Base-by-base conservation (phyloP, 2,797 vertebrate species). In the Triplophysa bombifrons region DNA sequence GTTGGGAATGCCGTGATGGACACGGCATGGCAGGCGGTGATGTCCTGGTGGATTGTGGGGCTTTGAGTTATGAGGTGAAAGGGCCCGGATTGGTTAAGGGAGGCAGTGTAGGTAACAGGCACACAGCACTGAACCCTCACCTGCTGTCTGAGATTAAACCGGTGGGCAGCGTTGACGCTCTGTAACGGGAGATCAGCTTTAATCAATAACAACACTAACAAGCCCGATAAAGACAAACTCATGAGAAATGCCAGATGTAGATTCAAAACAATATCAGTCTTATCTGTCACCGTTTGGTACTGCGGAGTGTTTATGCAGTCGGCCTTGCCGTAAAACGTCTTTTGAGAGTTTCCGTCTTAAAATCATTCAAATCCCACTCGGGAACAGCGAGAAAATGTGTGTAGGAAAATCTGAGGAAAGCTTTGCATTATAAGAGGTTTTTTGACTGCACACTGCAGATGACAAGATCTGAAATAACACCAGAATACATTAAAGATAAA, bases 101-200 rank as follows among this genome's bases (percentile, higher is more conserved):
- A 81, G 83, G 83, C 80, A 60, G 82, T 83, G 82, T 74, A 72
- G 68, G 73, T 61, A 53, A 76, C 71, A 73, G 74, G 83, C 77
- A 78, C 71, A 80, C 38, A 65, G 85, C 80, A 83, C 81, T 77
- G 72, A 81, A 76, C 14, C 68, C 84, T 89, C 87, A 94, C 93
- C 92, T 94, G 93, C 92, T 93, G 90, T 93, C 93, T 86, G 86
- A 88, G 88, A 94, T 94, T 86, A 94, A 88, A 84, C 93, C 93
- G 53, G 91, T 94, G 87, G 92, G 93, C 76, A 93, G 89, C 85
- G 89, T 89, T 83, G 86, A 86, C 84, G 83, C 89, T 85, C 93
- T 94, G 92, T 83, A 92, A 82, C 81, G 64, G 69, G 71, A 89
- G 71, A 88, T 80, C 81, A 64, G 74, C 78, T 80, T 84, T 51